Evolutionary conservation across 2,113 vertebrate genomes (phyloP), one percentile per base, ranked within the genome.

Genomic region (Micromys minutus): DNA sequence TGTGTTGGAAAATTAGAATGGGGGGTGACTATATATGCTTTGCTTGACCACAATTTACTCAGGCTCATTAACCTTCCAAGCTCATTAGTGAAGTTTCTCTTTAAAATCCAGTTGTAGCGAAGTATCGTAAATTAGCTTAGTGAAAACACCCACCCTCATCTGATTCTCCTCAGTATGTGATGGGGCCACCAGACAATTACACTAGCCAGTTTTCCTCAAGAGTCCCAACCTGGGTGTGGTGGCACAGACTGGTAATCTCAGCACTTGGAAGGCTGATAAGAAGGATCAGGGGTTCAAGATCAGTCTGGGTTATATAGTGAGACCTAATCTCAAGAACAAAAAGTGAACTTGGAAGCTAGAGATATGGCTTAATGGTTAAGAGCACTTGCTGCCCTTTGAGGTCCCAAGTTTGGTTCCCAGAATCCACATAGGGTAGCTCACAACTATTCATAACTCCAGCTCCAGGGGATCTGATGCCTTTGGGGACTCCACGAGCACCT

Each of bases 1-100:
- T 63, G 12, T 47, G 36, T 86, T 95, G 39, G 34, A 65, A 63
- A 95, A 93, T 65, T 91, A 95, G 34, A 92, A 34, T 83, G 61
- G 15, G 7, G 59, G 15, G 7, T 61, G 19, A 85, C 13, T n/a
- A 89, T 69, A 61, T 55, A 77, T 61, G 61, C 47, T 59, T 76
- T 71, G 39, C 90, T 84, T 84, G n/a, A 76, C 85, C 77, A 92
- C 42, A 88, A 50, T 83, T 83, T 47, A 81, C 55, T 76, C 39
- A 76, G 69, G 47, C 55, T 92, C 34, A 55, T 61, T 36, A 89
- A 77, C 24, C 47, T 93, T 75, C 42, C 31, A 79, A 75, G 34
- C 34, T 81, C 57, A 85, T 89, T 65, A 50, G n/a, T 88, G 42
- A 29, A 86, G 42, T 90, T 89, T 75, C 57, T 89, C 61, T n/a